Conservation (phyloP, 2,888 invertebrate species). For the Hesperia comma region DNA sequence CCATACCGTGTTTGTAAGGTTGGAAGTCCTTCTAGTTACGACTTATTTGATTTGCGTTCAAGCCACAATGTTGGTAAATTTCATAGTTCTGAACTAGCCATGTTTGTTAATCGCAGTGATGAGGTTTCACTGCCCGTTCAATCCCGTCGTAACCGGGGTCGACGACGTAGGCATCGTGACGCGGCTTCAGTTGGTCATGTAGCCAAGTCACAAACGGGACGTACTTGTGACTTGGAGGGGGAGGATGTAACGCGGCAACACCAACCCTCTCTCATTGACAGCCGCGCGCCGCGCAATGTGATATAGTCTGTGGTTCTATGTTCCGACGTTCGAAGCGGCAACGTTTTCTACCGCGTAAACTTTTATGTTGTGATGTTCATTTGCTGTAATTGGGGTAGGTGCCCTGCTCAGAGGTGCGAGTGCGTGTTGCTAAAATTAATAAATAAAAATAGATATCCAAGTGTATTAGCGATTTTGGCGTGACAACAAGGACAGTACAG, state of each 20-base stretch:
- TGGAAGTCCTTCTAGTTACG: slow-evolving; percentile 33
- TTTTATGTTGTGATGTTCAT: too few relatives aligned
- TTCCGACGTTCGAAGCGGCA: background rate
- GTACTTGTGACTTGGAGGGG: background rate
- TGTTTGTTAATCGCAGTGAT: background rate
- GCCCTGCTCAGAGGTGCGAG: too few relatives aligned
- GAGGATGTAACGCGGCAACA: background rate
- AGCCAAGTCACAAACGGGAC: background rate
- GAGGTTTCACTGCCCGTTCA: background rate
- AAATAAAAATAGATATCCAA: too few relatives aligned
- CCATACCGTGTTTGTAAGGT: slow-evolving; percentile 24
- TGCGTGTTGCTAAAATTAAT: too few relatives aligned
- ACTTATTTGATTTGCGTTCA: background rate
- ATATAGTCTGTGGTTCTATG: background rate
- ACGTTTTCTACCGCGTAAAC: background rate
- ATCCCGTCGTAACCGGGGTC: background rate
- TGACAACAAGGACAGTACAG: too few relatives aligned
- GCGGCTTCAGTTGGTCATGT: background rate
- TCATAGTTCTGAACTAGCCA: background rate
- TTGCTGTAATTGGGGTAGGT: too few relatives aligned
- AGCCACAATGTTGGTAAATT: slow-evolving; percentile 1
- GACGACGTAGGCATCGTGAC: background rate
- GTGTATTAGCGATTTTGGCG: too few relatives aligned
- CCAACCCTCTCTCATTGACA: background rate
- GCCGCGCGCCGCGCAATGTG: background rate